Percentiles rank a stretch among this genome's conserved stretches.
Evolutionary conservation across 2,888 invertebrate species (phyloP).

Genomic region (Liopterus haemorrhoidalis): DNA sequence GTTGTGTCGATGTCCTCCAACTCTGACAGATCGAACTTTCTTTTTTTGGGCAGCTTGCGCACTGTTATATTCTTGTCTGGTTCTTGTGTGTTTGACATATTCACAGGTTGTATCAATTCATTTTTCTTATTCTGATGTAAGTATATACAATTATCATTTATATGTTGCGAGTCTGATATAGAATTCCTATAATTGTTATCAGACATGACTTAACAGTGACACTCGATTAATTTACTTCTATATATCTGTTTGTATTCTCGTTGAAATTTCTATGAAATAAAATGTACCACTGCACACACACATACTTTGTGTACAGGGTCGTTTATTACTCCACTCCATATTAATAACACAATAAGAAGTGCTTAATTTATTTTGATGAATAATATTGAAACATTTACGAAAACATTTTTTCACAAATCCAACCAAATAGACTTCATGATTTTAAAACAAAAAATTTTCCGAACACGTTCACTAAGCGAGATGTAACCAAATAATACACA

Average conservation of each 20-base stretch:
- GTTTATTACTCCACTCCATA: conserved; percentile 12
- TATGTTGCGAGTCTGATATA: neutral
- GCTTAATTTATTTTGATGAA: too few relatives aligned
- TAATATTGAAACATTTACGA: too few relatives aligned
- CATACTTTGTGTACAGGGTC: conserved; percentile 3
- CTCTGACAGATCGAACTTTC: conserved; percentile 77
- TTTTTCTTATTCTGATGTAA: conserved; percentile 2
- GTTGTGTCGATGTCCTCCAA: conserved; percentile 62
- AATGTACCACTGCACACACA: conserved; percentile 7
- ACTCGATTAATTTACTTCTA: too few relatives aligned
- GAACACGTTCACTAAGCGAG: conserved; percentile 9
- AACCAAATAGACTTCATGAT: conserved; percentile 13
- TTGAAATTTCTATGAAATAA: conserved; percentile 4
- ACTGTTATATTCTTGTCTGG: conserved; percentile 48
- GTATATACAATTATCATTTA: too few relatives aligned
- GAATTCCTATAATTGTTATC: conserved; percentile 1
- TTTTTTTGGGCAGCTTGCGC: conserved; percentile 86
- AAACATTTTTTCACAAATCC: too few relatives aligned
- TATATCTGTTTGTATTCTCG: neutral
- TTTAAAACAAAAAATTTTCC: conserved; percentile 9
- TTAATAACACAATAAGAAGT: too few relatives aligned
- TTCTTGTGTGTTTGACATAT: conserved; percentile 18
- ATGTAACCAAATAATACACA: conserved; percentile 11
- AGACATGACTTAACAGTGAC: too few relatives aligned
- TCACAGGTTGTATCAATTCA: conserved; percentile 7